These are phyloP conservation scores for Aurelia sp. DNA, from an alignment of 30 jellyfish, hydroid and myxozoan species.

Conservation along the genomic window DNA sequence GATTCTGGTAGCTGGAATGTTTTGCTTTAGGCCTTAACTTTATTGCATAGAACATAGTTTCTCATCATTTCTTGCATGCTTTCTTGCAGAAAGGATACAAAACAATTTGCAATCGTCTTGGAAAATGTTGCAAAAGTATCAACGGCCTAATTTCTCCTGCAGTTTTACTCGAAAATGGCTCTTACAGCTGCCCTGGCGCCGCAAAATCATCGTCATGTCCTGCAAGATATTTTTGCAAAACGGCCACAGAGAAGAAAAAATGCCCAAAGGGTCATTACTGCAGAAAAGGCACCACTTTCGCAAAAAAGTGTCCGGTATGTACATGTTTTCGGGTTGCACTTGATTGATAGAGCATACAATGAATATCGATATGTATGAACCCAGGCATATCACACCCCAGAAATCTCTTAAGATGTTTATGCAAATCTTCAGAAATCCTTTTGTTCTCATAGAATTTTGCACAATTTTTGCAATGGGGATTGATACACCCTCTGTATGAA, in stretches of 20 bases:
- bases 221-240: conserved; percentile 29
- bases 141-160: conserved; percentile 13
- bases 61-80: too few relatives aligned
- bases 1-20: too few relatives aligned
- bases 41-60: too few relatives aligned
- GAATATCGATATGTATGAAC: neutral
- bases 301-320: conserved; percentile 60
- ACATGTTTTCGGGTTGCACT: neutral
- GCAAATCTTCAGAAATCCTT: too few relatives aligned
- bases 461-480: too few relatives aligned
- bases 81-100: conserved; percentile 16
- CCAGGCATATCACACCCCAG: neutral
- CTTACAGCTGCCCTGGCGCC: conserved; percentile 61
- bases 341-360: neutral
- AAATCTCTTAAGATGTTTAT: too few relatives aligned
- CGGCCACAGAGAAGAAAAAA: conserved; percentile 34
- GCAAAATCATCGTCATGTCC: conserved; percentile 28
- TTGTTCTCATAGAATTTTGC: too few relatives aligned
- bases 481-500: too few relatives aligned
- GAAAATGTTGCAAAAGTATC: conserved; percentile 36
- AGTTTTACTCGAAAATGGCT: neutral
- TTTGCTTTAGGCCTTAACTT: too few relatives aligned
- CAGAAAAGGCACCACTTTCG: conserved; percentile 45
- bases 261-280: conserved; percentile 63
- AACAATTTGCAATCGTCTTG: conserved; percentile 45